These are phyloP conservation scores for Epistrophella euchroma DNA, from an alignment of 2,888 invertebrate genomes.

Conservation along the genomic window DNA sequence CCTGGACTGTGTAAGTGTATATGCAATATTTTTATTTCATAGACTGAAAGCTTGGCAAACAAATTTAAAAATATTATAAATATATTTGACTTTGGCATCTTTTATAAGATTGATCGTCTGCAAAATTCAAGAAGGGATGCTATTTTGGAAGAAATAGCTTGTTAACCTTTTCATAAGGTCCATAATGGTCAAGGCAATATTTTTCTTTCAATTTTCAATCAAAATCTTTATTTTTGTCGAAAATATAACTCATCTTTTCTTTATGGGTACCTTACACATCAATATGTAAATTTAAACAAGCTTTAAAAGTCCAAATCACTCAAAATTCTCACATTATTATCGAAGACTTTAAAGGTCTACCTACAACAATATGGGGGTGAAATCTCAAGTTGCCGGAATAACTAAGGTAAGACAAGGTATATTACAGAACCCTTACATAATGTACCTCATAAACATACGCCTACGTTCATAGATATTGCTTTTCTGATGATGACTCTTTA, in stretches of 20 bases:
- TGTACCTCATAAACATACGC: neutral
- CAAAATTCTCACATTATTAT: neutral
- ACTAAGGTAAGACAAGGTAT: neutral
- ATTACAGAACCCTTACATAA: neutral
- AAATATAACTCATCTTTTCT: too few species aligned
- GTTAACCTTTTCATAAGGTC: neutral
- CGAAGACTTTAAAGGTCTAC: neutral
- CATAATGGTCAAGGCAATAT: too few species aligned
- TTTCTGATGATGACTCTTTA: slow-evolving; percentile 13
- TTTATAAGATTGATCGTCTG: slow-evolving; percentile 1
- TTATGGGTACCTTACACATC: too few species aligned
- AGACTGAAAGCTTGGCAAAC: neutral
- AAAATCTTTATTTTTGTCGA: too few species aligned
- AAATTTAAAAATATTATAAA: neutral
- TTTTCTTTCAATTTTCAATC: too few species aligned
- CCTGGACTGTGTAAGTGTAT: too few species aligned
- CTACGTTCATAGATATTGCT: neutral
- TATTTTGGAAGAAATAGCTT: neutral
- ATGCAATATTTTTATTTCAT: slow-evolving; percentile 10
- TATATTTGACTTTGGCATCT: neutral
- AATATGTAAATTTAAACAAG: neutral
- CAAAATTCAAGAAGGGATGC: neutral
- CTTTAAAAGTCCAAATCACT: neutral
- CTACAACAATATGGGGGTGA: neutral
- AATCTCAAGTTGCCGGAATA: neutral